Conservation (phyloP, 2,888 invertebrate genomes). For the Tetanocera ferruginea region DNA sequence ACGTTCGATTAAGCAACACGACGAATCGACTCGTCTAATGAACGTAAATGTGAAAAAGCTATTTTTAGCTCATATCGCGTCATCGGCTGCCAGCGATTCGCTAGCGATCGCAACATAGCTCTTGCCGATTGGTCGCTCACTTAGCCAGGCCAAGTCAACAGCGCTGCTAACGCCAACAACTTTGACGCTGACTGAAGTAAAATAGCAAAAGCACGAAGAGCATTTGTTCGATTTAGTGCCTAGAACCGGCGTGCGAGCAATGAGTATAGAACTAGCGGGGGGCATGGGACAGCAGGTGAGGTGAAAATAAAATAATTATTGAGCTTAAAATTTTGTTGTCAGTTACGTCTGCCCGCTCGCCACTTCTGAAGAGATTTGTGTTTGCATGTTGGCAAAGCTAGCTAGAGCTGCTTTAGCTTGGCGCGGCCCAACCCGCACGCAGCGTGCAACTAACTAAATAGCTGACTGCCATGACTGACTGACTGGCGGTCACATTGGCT, state of each 20-base stretch:
- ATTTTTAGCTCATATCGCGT: slow-evolving; percentile 52
- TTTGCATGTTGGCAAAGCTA: no score
- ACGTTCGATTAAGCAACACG: neutral
- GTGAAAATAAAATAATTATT: slow-evolving; percentile 10
- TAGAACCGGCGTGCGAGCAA: neutral
- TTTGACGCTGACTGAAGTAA: neutral
- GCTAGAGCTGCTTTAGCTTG: neutral
- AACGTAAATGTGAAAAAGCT: slow-evolving; percentile 46
- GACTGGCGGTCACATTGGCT: neutral
- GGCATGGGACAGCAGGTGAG: neutral
- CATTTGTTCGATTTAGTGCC: neutral
- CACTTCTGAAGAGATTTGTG: neutral
- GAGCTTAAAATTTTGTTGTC: slow-evolving; percentile 14
- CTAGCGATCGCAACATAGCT: slow-evolving; percentile 48
- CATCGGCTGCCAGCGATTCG: slow-evolving; percentile 48
- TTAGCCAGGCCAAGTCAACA: neutral
- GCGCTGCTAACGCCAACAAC: slow-evolving; percentile 1
- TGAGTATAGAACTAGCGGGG: neutral
- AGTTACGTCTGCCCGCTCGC: neutral
- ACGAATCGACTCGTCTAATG: slow-evolving; percentile 21
- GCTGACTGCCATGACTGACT: neutral
- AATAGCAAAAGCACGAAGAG: slow-evolving; percentile 28
- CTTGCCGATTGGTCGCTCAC: slow-evolving; percentile 47
- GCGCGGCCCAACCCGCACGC: neutral
- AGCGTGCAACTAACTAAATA: neutral